Base-by-base conservation (phyloP, 2,113 vertebrate species). In the Cettia cetti region DNA sequence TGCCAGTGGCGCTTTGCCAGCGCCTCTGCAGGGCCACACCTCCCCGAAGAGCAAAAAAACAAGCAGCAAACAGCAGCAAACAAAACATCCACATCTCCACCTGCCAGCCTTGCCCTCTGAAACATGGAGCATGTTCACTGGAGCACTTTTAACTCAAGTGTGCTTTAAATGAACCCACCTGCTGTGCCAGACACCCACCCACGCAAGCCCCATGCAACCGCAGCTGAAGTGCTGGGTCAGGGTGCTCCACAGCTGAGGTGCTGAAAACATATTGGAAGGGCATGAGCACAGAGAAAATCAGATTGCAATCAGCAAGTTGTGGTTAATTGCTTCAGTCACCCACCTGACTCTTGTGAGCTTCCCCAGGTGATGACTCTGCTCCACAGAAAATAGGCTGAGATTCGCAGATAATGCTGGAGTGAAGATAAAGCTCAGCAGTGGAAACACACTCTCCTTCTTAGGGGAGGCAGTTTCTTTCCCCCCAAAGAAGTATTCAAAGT, bases 31-130 rank as follows among this genome's bases (percentile, higher is more conserved):
- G 37, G 44, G 15, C 81, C 77, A 75, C 82, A 22, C 78, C 72
- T 89, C 96, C 75, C 72, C 1, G 12, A 81, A n/a, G n/a, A n/a
- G n/a, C n/a, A n/a, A n/a, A n/a, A n/a, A n/a, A n/a, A n/a, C n/a
- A n/a, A n/a, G n/a, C n/a, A n/a, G n/a, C n/a, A n/a, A 86, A 83
- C 1, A 2, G 59, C 59, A 45, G 19, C 47, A 82, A 45, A 56
- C 14, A n/a, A 26, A 47, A 8, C 72, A 65, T 10, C 53, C 3
- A 0, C 3, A 0, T 8, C 71, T 45, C n/a, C 0, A 0, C 20
- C 40, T 76, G 35, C 11, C 82, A 74, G 37, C 56, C 49, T 75
- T 65, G 47, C 50, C 57, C 42, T 80, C 82, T 52, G 64, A 76
- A 71, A 63, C 27, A 6, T 2, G n/a, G 52, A 52, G 54, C 64